These are phyloP conservation scores for Catalaphyllia jardinei DNA, from an alignment of 64 coral and sea anemone species.

Conservation along the genomic window DNA sequence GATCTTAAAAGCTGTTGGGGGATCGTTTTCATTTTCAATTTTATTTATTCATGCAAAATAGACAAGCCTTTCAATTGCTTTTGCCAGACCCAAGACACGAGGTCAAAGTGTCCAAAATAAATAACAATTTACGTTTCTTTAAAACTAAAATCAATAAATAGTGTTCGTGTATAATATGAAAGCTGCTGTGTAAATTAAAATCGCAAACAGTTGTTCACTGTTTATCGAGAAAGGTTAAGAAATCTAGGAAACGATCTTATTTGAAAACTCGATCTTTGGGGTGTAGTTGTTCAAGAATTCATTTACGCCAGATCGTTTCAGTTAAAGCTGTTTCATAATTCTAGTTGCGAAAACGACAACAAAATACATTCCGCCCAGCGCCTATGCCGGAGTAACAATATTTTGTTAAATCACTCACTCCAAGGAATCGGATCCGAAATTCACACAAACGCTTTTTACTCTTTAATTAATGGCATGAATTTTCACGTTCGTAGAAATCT, in stretches of 20 bases:
- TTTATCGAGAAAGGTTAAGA: conserved; percentile 7
- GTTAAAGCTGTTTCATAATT: not conserved
- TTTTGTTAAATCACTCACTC: not conserved
- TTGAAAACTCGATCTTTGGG: not conserved
- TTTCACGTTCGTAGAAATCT: not conserved
- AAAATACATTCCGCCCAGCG: not conserved
- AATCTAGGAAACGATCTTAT: conserved; percentile 4
- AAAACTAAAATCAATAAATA: conserved; percentile 52
- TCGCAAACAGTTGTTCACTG: conserved; percentile 25
- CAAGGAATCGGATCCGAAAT: not conserved
- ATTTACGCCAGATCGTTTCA: too few species aligned
- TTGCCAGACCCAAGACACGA: conserved; percentile 17
- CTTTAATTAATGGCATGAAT: conserved; percentile 1
- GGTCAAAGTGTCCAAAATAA: conserved; percentile 55
- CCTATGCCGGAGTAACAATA: not conserved
- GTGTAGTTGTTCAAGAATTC: too few species aligned
- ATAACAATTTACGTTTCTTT: conserved; percentile 69
- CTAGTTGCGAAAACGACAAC: not conserved
- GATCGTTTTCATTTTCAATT: not conserved
- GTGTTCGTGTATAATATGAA: conserved; percentile 25
- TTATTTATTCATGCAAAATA: conserved; percentile 65
- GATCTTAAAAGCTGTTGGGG: not conserved
- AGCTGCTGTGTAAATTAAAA: conserved; percentile 34
- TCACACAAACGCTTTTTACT: conserved; percentile 15
- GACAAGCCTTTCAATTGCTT: conserved; percentile 69